phyloP scores from a whole-genome alignment of 2,888 invertebrate species.

The Kuschelorhynchus macadamiae region DNA sequence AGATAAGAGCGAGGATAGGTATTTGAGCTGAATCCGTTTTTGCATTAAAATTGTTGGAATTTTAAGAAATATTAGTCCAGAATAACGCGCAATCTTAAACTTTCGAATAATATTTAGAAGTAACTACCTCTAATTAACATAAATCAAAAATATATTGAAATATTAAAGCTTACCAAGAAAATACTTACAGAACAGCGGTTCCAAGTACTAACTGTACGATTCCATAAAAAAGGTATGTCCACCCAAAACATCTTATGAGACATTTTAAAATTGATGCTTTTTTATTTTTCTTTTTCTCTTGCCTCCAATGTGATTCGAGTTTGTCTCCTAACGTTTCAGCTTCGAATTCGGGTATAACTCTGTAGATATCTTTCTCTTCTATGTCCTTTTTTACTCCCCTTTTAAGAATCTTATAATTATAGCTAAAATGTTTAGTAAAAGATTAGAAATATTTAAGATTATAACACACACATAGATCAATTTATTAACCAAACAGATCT shows the following conservation, averaged over 20 bases:
- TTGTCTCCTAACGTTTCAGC: conserved; percentile 36
- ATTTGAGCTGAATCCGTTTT: too few relatives aligned
- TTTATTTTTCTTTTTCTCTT: conserved; percentile 10
- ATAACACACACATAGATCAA: not conserved
- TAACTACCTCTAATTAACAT: too few relatives aligned
- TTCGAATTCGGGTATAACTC: conserved; percentile 34
- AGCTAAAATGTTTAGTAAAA: conserved; percentile 22
- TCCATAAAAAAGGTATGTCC: conserved; percentile 32
- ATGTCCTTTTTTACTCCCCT: conserved; percentile 30
- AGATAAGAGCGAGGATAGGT: too few relatives aligned
- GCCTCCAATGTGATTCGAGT: conserved; percentile 35
- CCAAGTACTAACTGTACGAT: conserved; percentile 25
- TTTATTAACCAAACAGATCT: too few relatives aligned
- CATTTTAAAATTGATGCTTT: conserved; percentile 25
- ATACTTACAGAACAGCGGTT: conserved; percentile 32
- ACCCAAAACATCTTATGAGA: conserved; percentile 37
- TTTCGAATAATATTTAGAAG: too few relatives aligned
- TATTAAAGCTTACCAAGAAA: too few relatives aligned
- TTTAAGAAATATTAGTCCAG: too few relatives aligned
- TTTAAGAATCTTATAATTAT: conserved; percentile 31
- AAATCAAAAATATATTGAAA: too few relatives aligned
- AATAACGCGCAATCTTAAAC: too few relatives aligned
- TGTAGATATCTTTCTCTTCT: conserved; percentile 42
- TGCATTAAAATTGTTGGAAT: too few relatives aligned
- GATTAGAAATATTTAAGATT: not conserved